Percentiles rank a stretch among this genome's conserved stretches.
Conservation (phyloP, 2,888 invertebrate genomes). For the Platypus cylindrus region DNA sequence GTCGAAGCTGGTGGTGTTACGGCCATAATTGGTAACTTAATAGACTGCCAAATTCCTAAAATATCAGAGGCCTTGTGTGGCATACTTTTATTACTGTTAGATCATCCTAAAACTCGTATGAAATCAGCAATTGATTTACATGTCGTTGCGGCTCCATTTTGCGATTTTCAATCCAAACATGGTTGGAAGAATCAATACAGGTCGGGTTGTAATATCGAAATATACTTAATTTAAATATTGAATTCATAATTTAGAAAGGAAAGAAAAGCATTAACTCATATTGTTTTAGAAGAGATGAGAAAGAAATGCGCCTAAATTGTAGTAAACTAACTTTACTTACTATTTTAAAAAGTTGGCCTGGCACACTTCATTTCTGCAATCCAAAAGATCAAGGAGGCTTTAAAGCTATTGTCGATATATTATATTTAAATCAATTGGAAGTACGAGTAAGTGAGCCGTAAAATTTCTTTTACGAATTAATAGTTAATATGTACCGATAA, state of each 20-base stretch:
- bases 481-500: no score
- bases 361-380: constrained; percentile 76
- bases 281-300: constrained; percentile 46
- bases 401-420: constrained; percentile 62
- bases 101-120: constrained; percentile 68
- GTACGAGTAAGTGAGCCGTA: constrained; percentile 58
- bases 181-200: constrained; percentile 60
- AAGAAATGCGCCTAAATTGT: constrained; percentile 73
- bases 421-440: constrained; percentile 79
- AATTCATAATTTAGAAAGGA: neutral
- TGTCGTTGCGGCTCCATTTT: constrained; percentile 84
- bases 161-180: constrained; percentile 73
- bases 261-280: neutral
- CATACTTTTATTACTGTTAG: constrained; percentile 71
- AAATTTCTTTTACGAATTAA: neutral
- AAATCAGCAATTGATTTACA: constrained; percentile 69
- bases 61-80: constrained; percentile 86
- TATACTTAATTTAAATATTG: neutral
- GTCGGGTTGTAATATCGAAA: constrained; percentile 29
- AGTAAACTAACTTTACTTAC: constrained; percentile 74
- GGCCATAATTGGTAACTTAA: constrained; percentile 66
- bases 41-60: constrained; percentile 76
- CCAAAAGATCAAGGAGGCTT: constrained; percentile 63
- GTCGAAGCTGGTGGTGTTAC: constrained; percentile 73
- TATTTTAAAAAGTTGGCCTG: constrained; percentile 83